Evolutionary conservation across 2,888 invertebrate species (phyloP).

Genomic region (Lycaena phlaeas): DNA sequence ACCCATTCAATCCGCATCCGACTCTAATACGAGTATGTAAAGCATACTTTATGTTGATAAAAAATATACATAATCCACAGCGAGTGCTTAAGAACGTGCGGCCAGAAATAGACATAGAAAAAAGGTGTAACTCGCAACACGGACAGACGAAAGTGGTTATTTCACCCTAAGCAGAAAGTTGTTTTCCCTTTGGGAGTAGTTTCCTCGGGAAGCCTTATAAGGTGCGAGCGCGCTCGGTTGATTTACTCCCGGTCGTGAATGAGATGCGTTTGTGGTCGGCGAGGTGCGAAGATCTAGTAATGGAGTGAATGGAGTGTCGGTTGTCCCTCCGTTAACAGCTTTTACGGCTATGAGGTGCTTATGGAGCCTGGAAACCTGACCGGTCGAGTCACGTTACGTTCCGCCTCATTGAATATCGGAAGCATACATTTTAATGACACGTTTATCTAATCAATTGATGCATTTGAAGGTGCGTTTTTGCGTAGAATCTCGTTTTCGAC

Average conservation of each 20-base stretch:
- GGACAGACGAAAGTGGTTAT: conserved; percentile 63
- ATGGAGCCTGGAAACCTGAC: conserved; percentile 26
- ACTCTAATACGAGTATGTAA: conserved; percentile 31
- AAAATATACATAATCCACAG: conserved; percentile 8
- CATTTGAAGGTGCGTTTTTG: no score
- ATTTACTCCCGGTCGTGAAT: conserved; percentile 67
- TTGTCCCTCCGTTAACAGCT: conserved; percentile 28
- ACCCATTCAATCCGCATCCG: conserved; percentile 26
- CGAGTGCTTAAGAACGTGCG: conserved; percentile 24
- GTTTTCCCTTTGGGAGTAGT: conserved; percentile 56
- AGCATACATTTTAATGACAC: no score
- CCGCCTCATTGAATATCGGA: conserved; percentile 1
- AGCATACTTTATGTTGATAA: conserved; percentile 25
- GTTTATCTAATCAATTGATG: no score
- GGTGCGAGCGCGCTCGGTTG: conserved; percentile 50
- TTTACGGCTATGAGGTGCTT: conserved; percentile 22
- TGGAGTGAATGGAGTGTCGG: conserved; percentile 47
- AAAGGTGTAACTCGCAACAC: conserved; percentile 57
- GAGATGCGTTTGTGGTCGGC: conserved; percentile 59
- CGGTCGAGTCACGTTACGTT: conserved; percentile 26
- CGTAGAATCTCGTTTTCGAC: no score
- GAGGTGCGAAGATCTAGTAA: conserved; percentile 64
- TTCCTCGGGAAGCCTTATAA: conserved; percentile 40
- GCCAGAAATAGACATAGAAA: conserved; percentile 60
- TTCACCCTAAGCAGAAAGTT: conserved; percentile 57